phyloP scores from a whole-genome alignment of 2,113 vertebrate genomes.

The Cynoglossus semilaevis region DNA sequence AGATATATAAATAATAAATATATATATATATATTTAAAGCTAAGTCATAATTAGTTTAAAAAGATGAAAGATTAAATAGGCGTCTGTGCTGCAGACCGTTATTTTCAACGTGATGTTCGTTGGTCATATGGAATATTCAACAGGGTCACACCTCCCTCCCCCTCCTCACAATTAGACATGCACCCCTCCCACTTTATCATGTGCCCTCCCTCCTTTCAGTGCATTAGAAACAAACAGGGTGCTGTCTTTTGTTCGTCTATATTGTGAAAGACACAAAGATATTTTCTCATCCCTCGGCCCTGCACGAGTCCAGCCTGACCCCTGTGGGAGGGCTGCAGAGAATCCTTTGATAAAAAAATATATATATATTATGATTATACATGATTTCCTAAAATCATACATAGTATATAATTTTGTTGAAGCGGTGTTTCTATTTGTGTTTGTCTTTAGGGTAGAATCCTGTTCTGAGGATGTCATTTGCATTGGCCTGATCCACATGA shows the following conservation, averaged over 20 bases:
- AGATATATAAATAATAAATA: no score
- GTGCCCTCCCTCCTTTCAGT: slow-evolving; percentile 30
- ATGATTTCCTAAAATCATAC: no score
- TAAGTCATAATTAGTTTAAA: no score
- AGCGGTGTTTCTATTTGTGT: no score
- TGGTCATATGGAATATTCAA: slow-evolving; percentile 73
- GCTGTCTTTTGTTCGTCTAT: slow-evolving; percentile 67
- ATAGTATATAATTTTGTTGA: no score
- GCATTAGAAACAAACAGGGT: slow-evolving; percentile 53
- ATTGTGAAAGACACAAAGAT: slow-evolving; percentile 61
- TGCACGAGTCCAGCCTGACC: slow-evolving; percentile 54
- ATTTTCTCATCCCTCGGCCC: slow-evolving; percentile 53
- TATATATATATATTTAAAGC: no score
- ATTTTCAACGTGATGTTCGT: slow-evolving; percentile 45
- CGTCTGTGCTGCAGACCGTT: background rate
- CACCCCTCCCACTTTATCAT: slow-evolving; percentile 53
- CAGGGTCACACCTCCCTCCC: slow-evolving; percentile 36
- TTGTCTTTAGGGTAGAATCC: no score
- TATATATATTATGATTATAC: no score
- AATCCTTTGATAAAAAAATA: slow-evolving; percentile 25
- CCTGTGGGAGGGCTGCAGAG: slow-evolving; percentile 27
- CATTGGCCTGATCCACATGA: no score
- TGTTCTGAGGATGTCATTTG: no score
- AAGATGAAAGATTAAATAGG: no score
- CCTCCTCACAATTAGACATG: slow-evolving; percentile 49